Conservation (phyloP, 2,113 vertebrate genomes). For the Phylloscopus trochiloides region DNA sequence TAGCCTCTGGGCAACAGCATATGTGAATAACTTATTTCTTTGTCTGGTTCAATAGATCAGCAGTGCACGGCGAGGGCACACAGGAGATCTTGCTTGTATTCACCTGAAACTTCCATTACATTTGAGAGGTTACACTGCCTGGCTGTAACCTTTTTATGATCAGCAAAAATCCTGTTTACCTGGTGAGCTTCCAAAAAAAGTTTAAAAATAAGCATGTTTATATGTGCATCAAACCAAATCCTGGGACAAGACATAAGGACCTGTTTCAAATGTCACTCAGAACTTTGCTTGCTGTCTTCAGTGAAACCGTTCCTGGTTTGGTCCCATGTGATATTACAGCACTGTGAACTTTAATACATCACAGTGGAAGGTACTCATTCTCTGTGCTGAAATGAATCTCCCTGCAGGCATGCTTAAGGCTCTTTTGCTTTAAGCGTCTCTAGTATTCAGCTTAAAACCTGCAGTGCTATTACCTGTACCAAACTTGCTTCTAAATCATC, state of each 20-base stretch:
- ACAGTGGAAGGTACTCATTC: background rate
- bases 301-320: background rate
- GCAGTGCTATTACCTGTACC: background rate
- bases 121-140: background rate
- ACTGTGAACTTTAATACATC: background rate
- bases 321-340: background rate
- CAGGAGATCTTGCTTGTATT: background rate
- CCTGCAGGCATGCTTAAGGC: slow-evolving; percentile 23
- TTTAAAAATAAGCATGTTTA: background rate
- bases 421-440: slow-evolving; percentile 3
- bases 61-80: background rate
- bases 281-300: background rate
- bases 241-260: background rate
- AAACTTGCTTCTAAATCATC: background rate
- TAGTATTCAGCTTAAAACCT: background rate
- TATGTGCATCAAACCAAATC: background rate
- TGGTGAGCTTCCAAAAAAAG: background rate
- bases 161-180: background rate
- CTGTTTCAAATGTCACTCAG: background rate
- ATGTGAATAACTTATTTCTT: background rate
- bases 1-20: background rate
- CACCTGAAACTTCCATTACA: background rate
- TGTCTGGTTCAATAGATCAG: background rate
- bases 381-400: background rate
- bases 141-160: background rate